A percentile compares a stretch with the other conserved stretches of the same genome.
phyloP scores from a whole-genome alignment of 1,140 invertebrate species.

The Drosophila truncata region DNA sequence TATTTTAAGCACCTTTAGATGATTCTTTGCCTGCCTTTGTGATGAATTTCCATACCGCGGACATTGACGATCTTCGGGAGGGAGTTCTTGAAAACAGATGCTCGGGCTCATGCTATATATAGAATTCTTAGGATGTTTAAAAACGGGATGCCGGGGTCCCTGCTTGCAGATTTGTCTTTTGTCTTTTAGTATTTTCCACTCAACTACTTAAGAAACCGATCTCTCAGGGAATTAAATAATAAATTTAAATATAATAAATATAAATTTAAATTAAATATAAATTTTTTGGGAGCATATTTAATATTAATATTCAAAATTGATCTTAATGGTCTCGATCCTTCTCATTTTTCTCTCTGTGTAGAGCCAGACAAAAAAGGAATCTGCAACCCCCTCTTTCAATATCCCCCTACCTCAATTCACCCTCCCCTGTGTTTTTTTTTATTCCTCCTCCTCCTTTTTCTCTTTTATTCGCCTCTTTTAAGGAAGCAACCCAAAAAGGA shows the following conservation, averaged over 20 bases:
- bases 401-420: neutral
- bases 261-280: too few species aligned
- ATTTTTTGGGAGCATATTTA: neutral
- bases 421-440: constrained; percentile 1
- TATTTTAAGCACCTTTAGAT: constrained; percentile 32
- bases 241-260: neutral
- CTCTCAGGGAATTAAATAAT: neutral
- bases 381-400: constrained; percentile 29
- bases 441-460: neutral
- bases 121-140: constrained; percentile 22
- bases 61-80: constrained; percentile 39
- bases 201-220: constrained; percentile 10
- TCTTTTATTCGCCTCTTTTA: constrained; percentile 11
- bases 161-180: constrained; percentile 1
- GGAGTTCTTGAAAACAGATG: constrained; percentile 37
- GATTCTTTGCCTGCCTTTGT: constrained; percentile 19
- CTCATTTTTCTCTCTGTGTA: constrained; percentile 22
- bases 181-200: constrained; percentile 22
- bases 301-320: neutral
- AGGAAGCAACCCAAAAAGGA: constrained; percentile 65
- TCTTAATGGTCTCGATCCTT: neutral
- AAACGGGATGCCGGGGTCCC: constrained; percentile 19
- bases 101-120: constrained; percentile 36
- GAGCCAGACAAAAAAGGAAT: constrained; percentile 59
- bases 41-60: constrained; percentile 25